Conservation (phyloP, 2,888 invertebrate species). For the Nudaria mundana region DNA sequence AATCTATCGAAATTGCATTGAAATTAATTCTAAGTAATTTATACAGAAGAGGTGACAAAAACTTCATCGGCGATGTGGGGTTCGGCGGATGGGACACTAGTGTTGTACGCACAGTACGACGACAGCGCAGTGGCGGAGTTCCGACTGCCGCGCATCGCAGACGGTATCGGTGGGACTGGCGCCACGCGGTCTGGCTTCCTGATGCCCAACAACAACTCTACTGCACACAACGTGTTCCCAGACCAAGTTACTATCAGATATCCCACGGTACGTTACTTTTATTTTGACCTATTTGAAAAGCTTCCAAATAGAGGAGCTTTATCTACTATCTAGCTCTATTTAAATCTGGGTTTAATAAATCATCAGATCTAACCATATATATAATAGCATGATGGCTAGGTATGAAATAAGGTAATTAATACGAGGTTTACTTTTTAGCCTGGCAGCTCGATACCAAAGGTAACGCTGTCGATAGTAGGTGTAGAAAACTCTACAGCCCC, state of each 20-base stretch:
- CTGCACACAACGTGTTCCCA: slow-evolving; percentile 86
- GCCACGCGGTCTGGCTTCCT: slow-evolving; percentile 78
- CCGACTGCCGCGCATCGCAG: slow-evolving; percentile 91
- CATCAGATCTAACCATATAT: too few relatives aligned
- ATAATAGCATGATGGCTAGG: too few relatives aligned
- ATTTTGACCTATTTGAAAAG: neutral
- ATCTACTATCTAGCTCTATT: neutral
- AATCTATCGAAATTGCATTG: too few relatives aligned
- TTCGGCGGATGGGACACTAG: slow-evolving; percentile 88
- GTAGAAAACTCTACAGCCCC: slow-evolving; percentile 85
- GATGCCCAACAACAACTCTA: slow-evolving; percentile 60
- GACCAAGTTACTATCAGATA: slow-evolving; percentile 90
- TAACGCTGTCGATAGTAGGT: slow-evolving; percentile 90
- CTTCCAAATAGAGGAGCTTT: neutral
- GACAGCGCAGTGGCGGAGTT: slow-evolving; percentile 89
- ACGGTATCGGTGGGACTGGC: slow-evolving; percentile 83
- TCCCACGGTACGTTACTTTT: slow-evolving; percentile 85
- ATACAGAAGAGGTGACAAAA: slow-evolving; percentile 92
- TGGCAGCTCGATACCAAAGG: slow-evolving; percentile 92
- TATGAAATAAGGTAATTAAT: too few relatives aligned
- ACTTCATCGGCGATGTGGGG: slow-evolving; percentile 93
- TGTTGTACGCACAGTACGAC: slow-evolving; percentile 93
- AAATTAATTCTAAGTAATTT: too few relatives aligned
- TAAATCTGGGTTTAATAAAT: too few relatives aligned
- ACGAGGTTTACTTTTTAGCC: slow-evolving; percentile 83